Evolutionary conservation across 2,888 invertebrate genomes (phyloP), one percentile per base, ranked within the genome.

Genomic region (Iphiclides podalirius): DNA sequence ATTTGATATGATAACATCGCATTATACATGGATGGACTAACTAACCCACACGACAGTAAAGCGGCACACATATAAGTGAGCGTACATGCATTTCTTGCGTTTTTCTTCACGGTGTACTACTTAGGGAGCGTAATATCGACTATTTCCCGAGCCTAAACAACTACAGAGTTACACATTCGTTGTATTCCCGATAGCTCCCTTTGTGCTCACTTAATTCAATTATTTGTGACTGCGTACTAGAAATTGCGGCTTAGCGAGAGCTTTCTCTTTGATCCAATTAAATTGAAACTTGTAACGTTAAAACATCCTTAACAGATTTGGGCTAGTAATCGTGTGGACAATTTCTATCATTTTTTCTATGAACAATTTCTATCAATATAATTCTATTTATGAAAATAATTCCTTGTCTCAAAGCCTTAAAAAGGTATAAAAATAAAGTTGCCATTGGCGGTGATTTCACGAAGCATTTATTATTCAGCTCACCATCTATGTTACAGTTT

Each of bases 171-270:
- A 59, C 49, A 59, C 49, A 59, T 43, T 39, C 39, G 38, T 39
- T 39, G 49, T 26, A 34, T 43, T 38, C 26, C 42, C 53, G 58
- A 61, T 62, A 61, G 62, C 62, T 56, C 60, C 60, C 60, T 63
- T 68, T 70, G 64, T 67, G 59, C 53, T 54, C 54, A 43, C 45
- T 54, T 70, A 72, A 75, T 75, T 70, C 63, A 63, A 75, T 76
- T 72, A 72, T 38, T 49, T 49, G 33, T 34, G 43, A 35, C 43
- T 44, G 43, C 33, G 42, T 42, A 17, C 36, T 26, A 26, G 33
- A 23, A 43, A 49, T 34, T 49, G 23, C 38, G 15, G 14, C 17
- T 14, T 28, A 20, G 4, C 20, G 28, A 36, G 42, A 48, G 48
- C 48, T 48, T 31, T 42, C 14, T 26, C 28, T 14, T 1, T 9